A percentile compares a stretch with the other conserved stretches of the same genome.
Conservation (phyloP, 2,888 invertebrate species). For the Sipha maydis region DNA sequence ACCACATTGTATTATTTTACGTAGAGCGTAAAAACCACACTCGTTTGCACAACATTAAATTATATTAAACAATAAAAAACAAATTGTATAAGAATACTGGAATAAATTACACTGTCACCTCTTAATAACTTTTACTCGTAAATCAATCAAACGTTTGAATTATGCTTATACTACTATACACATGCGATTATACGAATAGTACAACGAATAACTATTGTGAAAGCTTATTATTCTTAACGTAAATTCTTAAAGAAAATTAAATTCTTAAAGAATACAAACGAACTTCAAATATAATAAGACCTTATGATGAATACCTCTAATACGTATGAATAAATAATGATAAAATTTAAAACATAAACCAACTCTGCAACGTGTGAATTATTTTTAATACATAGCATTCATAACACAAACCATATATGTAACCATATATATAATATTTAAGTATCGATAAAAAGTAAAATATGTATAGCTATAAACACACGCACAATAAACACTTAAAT, state of each 20-base stretch:
- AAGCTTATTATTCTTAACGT: no score
- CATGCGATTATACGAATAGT: no score
- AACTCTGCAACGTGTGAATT: no score
- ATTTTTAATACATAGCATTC: neutral
- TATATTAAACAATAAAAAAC: neutral
- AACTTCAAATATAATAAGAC: neutral
- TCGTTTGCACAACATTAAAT: neutral
- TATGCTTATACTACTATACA: no score
- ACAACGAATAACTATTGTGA: no score
- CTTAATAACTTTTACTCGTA: neutral
- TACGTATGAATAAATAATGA: neutral
- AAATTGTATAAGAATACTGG: neutral
- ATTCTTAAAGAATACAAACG: no score
- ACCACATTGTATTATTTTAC: no score
- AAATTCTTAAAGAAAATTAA: no score
- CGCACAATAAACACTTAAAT: neutral
- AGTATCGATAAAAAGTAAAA: neutral
- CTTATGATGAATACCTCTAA: neutral
- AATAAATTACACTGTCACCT: neutral
- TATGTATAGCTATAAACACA: neutral
- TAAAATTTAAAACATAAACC: neutral
- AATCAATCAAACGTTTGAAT: neutral
- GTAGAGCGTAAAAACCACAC: neutral
- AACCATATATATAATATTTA: neutral
- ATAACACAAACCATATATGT: neutral